Evolutionary conservation across 2,888 invertebrate genomes (phyloP).

Genomic region (Calliscelio sp.): DNA sequence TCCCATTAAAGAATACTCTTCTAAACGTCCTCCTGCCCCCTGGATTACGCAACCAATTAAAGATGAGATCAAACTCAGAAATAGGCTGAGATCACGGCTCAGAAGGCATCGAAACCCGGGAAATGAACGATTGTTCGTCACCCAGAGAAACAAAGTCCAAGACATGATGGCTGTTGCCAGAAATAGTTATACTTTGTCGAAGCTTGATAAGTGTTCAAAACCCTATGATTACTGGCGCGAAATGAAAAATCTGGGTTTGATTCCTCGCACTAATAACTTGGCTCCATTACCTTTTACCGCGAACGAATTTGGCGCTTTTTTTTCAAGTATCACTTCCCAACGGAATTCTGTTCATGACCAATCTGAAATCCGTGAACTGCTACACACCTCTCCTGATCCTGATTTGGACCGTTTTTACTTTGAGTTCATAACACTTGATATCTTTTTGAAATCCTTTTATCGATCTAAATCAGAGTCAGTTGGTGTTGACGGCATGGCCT

Average conservation of each 20-base stretch:
- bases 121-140: not conserved
- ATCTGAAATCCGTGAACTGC: no score
- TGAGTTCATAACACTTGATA: no score
- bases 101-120: not conserved
- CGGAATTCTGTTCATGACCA: no score
- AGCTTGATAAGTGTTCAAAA: not conserved
- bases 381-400: no score
- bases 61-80: not conserved
- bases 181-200: not conserved
- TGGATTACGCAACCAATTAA: not conserved
- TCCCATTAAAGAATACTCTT: not conserved
- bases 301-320: no score
- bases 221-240: not conserved
- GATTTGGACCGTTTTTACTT: no score
- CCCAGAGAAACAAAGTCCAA: not conserved
- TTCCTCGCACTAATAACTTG: no score
- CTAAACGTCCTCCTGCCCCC: not conserved
- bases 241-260: not conserved
- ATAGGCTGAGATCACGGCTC: not conserved
- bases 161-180: not conserved
- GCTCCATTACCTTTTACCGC: no score
- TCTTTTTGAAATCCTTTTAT: no score
- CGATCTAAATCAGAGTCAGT: no score
- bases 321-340: no score
- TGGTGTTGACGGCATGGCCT: no score